Evolutionary conservation across 2,797 vertebrate species (phyloP).

Genomic region (Hephaestus fuliginosus): DNA sequence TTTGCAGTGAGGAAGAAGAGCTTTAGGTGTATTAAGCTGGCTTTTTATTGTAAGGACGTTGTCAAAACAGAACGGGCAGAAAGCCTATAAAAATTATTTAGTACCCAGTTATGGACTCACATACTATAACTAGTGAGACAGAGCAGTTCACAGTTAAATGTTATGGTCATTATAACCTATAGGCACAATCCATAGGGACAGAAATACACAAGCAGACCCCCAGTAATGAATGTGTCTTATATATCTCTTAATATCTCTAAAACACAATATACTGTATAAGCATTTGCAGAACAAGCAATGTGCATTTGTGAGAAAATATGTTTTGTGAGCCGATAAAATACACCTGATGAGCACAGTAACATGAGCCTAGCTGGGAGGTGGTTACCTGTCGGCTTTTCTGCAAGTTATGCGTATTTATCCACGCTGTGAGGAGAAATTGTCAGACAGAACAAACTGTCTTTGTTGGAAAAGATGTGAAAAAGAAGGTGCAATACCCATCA

Average conservation of each 20-base stretch:
- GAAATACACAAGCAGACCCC: slow-evolving; percentile 13
- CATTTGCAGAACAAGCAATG: slow-evolving; percentile 23
- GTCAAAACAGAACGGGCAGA: slow-evolving; percentile 29
- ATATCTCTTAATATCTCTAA: not conserved
- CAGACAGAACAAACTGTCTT: not conserved
- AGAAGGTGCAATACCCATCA: not conserved
- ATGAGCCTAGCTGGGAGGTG: slow-evolving; percentile 7
- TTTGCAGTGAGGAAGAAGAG: slow-evolving; percentile 32
- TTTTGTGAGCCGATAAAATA: not conserved
- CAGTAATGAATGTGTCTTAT: not conserved
- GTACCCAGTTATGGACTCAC: slow-evolving; percentile 28
- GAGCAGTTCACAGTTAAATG: slow-evolving; percentile 44
- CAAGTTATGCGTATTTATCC: slow-evolving; percentile 1
- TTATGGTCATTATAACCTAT: slow-evolving; percentile 32
- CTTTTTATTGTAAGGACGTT: slow-evolving; percentile 44
- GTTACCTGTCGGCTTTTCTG: not conserved
- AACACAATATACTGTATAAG: slow-evolving; percentile 13
- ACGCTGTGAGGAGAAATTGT: not conserved
- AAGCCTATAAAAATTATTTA: slow-evolving; percentile 56
- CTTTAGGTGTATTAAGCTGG: slow-evolving; percentile 31
- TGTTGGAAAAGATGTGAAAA: not conserved
- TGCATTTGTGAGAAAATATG: not conserved
- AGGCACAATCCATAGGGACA: not conserved
- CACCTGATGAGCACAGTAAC: not conserved
- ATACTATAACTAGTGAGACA: slow-evolving; percentile 26